Evolutionary conservation across 2,888 invertebrate species (phyloP).

Genomic region (Anthophora plumipes): DNA sequence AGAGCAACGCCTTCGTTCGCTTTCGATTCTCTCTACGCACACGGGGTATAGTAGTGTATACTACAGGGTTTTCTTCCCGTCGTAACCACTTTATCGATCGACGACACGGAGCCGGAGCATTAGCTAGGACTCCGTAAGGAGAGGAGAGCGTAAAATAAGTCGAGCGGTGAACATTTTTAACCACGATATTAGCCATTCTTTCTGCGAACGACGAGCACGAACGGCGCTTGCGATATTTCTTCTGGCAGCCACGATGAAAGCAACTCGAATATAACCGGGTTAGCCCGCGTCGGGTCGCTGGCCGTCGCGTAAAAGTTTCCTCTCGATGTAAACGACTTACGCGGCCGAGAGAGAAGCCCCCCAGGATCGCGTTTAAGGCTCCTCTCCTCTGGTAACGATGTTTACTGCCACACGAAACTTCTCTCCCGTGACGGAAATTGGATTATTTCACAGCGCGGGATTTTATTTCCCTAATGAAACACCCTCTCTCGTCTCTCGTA

Average conservation of each 20-base stretch:
- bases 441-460: slow-evolving; percentile 39
- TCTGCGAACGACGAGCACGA: background rate
- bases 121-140: too few species aligned
- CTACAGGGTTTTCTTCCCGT: too few species aligned
- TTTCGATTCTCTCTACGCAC: background rate
- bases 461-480: slow-evolving; percentile 51
- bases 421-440: slow-evolving; percentile 34
- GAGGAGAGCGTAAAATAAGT: background rate
- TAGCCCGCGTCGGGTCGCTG: slow-evolving; percentile 18
- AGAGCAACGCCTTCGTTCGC: background rate
- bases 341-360: background rate
- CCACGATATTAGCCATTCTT: background rate
- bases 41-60: too few species aligned
- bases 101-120: background rate
- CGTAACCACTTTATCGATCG: too few species aligned
- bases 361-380: slow-evolving; percentile 37
- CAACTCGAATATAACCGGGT: slow-evolving; percentile 29
- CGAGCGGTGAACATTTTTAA: background rate
- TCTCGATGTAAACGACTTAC: slow-evolving; percentile 53
- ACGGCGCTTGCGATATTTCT: slow-evolving; percentile 1
- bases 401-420: slow-evolving; percentile 45
- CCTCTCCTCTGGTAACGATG: slow-evolving; percentile 38
- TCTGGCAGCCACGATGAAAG: slow-evolving; percentile 17
- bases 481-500: background rate
- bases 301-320: slow-evolving; percentile 35